phyloP scores from a whole-genome alignment of 1,140 invertebrate species.

The Plodia interpunctella region DNA sequence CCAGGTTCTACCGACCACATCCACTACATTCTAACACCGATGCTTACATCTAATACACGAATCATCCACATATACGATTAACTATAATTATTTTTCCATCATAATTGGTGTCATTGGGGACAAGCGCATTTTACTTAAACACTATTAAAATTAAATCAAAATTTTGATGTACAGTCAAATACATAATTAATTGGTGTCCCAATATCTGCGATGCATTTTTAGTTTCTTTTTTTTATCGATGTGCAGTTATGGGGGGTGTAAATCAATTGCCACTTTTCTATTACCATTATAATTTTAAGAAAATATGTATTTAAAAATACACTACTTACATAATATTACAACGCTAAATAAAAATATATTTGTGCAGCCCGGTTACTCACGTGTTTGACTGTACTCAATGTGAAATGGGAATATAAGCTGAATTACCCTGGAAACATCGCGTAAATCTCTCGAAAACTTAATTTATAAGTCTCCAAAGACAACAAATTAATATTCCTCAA shows the following conservation, averaged over 20 bases:
- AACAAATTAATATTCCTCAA: constrained; percentile 22
- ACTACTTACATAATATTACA: too few species aligned
- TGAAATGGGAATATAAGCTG: constrained; percentile 37
- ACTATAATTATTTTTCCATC: constrained; percentile 37
- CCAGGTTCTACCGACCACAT: constrained; percentile 54
- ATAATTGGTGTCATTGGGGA: constrained; percentile 60
- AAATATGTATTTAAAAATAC: too few species aligned
- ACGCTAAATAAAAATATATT: too few species aligned
- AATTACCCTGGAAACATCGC: constrained; percentile 59
- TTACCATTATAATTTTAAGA: too few species aligned
- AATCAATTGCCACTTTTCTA: too few species aligned
- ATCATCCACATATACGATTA: constrained; percentile 32
- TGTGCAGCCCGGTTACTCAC: too few species aligned
- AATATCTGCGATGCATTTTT: too few species aligned
- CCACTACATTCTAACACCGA: constrained; percentile 61
- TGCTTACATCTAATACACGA: constrained; percentile 51
- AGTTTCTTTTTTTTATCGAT: too few species aligned
- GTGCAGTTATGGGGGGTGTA: too few species aligned
- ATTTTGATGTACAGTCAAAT: background rate
- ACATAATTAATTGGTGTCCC: too few species aligned
- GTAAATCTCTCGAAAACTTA: constrained; percentile 58
- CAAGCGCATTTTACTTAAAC: constrained; percentile 44
- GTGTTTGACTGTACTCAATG: constrained; percentile 9
- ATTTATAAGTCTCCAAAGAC: constrained; percentile 13
- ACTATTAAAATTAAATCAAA: constrained; percentile 8